A percentile compares a stretch with the other conserved stretches of the same genome.
Conservation (phyloP, 2,888 invertebrate genomes). For the Drosophila multiciliata region DNA sequence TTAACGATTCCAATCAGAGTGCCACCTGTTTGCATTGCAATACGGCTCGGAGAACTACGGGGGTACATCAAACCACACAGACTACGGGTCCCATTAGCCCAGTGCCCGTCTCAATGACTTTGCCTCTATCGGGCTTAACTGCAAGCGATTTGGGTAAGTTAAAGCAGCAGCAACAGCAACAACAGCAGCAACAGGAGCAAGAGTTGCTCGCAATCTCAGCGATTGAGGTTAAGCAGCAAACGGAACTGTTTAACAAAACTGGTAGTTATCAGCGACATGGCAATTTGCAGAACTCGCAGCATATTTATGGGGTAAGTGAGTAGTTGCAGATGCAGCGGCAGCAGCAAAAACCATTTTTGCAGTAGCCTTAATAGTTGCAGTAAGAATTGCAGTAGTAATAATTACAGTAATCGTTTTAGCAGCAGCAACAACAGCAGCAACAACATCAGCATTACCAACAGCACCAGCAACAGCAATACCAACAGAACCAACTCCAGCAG, state of each 20-base stretch:
- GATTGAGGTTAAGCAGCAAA: conserved; percentile 16
- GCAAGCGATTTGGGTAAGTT: conserved; percentile 17
- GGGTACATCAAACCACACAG: conserved; percentile 85
- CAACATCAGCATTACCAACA: conserved; percentile 41
- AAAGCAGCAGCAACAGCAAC: conserved; percentile 12
- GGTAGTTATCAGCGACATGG: not conserved
- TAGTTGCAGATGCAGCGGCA: conserved; percentile 44
- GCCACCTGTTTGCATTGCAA: conserved; percentile 84
- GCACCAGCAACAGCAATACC: conserved; percentile 32
- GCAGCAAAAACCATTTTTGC: conserved; percentile 15
- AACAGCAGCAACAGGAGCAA: conserved; percentile 8
- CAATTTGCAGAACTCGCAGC: not conserved
- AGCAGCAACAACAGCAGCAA: conserved; percentile 34
- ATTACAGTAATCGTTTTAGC: conserved; percentile 11
- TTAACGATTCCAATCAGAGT: conserved; percentile 18
- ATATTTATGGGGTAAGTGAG: not conserved
- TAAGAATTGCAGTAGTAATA: conserved; percentile 30
- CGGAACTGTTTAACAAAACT: not conserved
- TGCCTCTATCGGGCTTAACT: conserved; percentile 25
- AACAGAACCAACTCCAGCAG: conserved; percentile 32
- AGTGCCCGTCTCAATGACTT: conserved; percentile 81
- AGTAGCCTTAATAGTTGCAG: conserved; percentile 15
- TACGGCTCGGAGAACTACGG: conserved; percentile 84
- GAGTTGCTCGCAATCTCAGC: conserved; percentile 1
- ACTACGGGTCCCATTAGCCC: conserved; percentile 85